Conservation (phyloP, 2,888 invertebrate genomes). For the Craniophora ligustri region DNA sequence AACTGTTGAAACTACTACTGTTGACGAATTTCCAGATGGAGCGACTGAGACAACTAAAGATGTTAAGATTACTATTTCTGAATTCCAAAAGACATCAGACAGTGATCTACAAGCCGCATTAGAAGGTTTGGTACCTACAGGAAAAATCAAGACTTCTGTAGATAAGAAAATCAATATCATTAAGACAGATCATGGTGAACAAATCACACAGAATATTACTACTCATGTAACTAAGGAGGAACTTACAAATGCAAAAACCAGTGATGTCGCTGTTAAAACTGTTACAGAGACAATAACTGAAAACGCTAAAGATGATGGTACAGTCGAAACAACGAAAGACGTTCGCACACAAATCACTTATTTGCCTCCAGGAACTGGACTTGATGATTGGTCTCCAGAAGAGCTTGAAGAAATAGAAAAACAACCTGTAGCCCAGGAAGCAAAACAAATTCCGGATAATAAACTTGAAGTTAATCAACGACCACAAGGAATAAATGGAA, state of each 20-base stretch:
- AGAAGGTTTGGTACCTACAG: constrained; percentile 78
- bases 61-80: constrained; percentile 85
- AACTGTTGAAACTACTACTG: constrained; percentile 85
- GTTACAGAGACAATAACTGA: constrained; percentile 84
- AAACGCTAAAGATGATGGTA: constrained; percentile 77
- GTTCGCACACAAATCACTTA: constrained; percentile 84
- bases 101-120: constrained; percentile 82
- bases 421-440: constrained; percentile 65
- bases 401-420: constrained; percentile 79
- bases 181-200: constrained; percentile 80
- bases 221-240: constrained; percentile 84
- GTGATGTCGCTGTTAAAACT: constrained; percentile 82
- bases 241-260: constrained; percentile 72
- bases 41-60: constrained; percentile 88
- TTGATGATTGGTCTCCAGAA: constrained; percentile 85
- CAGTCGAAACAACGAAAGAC: constrained; percentile 84
- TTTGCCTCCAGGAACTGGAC: constrained; percentile 78
- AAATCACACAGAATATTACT: constrained; percentile 79
- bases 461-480: constrained; percentile 64
- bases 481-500: constrained; percentile 62
- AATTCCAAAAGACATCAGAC: constrained; percentile 83
- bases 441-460: constrained; percentile 61
- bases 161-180: constrained; percentile 85
- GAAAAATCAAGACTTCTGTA: constrained; percentile 79
- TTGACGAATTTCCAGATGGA: constrained; percentile 85